These are phyloP conservation scores for Aphelenchoides besseyi DNA, from an alignment of 1,140 invertebrate genomes.

Conservation along the genomic window DNA sequence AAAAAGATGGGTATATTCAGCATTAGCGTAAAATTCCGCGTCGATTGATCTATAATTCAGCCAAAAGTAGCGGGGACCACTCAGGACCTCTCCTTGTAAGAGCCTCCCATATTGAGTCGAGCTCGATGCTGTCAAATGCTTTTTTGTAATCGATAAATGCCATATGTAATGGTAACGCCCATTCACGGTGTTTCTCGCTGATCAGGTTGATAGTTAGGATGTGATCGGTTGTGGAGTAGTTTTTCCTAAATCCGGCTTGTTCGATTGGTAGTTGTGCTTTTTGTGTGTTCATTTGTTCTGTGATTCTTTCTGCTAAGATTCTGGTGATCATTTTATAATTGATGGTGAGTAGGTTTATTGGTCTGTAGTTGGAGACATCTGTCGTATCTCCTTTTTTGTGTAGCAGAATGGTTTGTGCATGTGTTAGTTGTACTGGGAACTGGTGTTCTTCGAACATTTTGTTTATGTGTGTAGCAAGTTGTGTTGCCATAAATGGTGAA, in stretches of 20 bases:
- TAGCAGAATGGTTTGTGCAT: conserved; percentile 29
- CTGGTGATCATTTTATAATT: conserved; percentile 35
- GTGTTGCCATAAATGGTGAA: conserved; percentile 7
- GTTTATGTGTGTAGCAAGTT: conserved; percentile 25
- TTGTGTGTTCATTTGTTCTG: background rate
- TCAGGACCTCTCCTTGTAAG: too few relatives aligned
- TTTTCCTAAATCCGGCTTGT: conserved; percentile 36
- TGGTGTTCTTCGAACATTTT: background rate
- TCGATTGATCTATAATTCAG: too few relatives aligned
- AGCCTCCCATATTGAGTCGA: conserved; percentile 25
- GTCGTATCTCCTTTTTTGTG: conserved; percentile 26
- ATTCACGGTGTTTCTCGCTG: conserved; percentile 50
- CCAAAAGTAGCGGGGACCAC: too few relatives aligned
- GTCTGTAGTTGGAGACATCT: conserved; percentile 25
- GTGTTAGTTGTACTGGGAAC: conserved; percentile 11
- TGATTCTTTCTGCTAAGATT: conserved; percentile 22
- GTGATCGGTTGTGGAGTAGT: conserved; percentile 37
- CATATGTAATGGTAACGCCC: conserved; percentile 44
- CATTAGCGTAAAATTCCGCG: too few relatives aligned
- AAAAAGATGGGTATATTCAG: too few relatives aligned
- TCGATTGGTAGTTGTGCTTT: conserved; percentile 27
- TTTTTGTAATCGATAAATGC: conserved; percentile 55
- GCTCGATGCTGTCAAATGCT: conserved; percentile 52
- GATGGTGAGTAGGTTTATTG: conserved; percentile 35
- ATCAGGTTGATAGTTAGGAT: conserved; percentile 23